A percentile compares a stretch with the other conserved stretches of the same genome.
Evolutionary conservation across 2,113 vertebrate genomes (phyloP).

Genomic region (Todiramphus saurophagus): DNA sequence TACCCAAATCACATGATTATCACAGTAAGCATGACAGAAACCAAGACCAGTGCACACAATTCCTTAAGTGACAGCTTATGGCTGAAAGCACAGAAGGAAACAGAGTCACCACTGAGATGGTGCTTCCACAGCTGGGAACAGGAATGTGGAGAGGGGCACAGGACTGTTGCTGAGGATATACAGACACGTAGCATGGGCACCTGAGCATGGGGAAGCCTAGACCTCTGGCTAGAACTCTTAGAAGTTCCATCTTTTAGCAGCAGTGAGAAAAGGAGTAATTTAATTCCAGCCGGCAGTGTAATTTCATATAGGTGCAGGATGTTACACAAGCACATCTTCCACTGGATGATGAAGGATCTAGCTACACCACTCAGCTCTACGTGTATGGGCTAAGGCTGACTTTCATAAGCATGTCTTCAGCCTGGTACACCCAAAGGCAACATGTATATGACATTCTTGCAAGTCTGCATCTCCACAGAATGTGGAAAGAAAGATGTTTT

Average conservation of each 20-base stretch:
- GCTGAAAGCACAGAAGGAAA: background rate
- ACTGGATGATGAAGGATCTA: background rate
- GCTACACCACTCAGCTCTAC: background rate
- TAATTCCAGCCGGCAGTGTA: background rate
- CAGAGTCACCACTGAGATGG: background rate
- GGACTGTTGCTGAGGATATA: background rate
- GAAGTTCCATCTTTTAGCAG: background rate
- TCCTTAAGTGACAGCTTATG: background rate
- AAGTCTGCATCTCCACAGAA: background rate
- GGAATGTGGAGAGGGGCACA: background rate
- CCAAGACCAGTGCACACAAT: background rate
- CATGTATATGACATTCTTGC: background rate
- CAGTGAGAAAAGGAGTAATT: background rate
- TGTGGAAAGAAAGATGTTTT: background rate
- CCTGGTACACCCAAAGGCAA: background rate
- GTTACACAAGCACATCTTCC: background rate
- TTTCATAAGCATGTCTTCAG: background rate
- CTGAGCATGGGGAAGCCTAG: background rate
- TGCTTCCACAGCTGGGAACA: background rate
- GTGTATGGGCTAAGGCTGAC: background rate
- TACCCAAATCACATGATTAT: background rate
- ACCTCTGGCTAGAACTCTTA: background rate
- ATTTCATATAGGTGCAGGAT: background rate
- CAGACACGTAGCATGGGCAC: fast-evolving
- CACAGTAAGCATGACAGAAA: background rate